Evolutionary conservation across 2,888 invertebrate genomes (phyloP).

Genomic region (Carpatolechia fugitivella): DNA sequence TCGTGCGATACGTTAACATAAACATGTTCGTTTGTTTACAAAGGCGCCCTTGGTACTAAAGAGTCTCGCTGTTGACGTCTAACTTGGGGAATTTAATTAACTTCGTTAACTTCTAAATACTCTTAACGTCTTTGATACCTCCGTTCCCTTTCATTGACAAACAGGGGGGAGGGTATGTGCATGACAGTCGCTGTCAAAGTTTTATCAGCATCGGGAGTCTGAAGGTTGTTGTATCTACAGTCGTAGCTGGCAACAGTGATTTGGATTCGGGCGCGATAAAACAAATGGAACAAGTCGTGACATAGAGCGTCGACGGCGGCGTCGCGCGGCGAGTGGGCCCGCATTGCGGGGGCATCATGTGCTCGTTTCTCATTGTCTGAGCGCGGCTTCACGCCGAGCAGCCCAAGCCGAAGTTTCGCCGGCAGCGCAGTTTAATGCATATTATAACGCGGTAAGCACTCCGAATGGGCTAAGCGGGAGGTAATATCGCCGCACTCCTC

Average conservation of each 20-base stretch:
- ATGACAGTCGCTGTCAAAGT: conserved; percentile 72
- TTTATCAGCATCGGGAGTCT: conserved; percentile 56
- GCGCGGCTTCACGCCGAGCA: conserved; percentile 25
- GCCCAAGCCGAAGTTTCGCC: conserved; percentile 59
- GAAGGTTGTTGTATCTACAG: conserved; percentile 45
- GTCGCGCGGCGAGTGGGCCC: conserved; percentile 55
- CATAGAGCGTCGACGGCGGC: conserved; percentile 36
- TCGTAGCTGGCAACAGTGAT: conserved; percentile 66
- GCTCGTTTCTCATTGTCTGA: conserved; percentile 75
- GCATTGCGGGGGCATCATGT: conserved; percentile 73
- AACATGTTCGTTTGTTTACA: conserved; percentile 72
- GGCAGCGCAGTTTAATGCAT: conserved; percentile 73
- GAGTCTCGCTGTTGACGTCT: conserved; percentile 66
- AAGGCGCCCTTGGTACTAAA: conserved; percentile 71
- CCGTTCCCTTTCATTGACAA: conserved; percentile 68
- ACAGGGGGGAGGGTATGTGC: conserved; percentile 57
- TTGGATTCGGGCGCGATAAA: conserved; percentile 74
- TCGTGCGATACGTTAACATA: conserved; percentile 69
- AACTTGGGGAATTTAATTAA: conserved; percentile 77
- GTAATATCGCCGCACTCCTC: conserved; percentile 61
- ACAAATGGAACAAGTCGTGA: conserved; percentile 64
- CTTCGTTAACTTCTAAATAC: conserved; percentile 78
- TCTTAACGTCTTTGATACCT: conserved; percentile 77
- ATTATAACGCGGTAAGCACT: conserved; percentile 73
- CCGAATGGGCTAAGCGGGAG: conserved; percentile 64